phyloP scores from a whole-genome alignment of 2,113 vertebrate genomes.

The Bujurquina vittata region DNA sequence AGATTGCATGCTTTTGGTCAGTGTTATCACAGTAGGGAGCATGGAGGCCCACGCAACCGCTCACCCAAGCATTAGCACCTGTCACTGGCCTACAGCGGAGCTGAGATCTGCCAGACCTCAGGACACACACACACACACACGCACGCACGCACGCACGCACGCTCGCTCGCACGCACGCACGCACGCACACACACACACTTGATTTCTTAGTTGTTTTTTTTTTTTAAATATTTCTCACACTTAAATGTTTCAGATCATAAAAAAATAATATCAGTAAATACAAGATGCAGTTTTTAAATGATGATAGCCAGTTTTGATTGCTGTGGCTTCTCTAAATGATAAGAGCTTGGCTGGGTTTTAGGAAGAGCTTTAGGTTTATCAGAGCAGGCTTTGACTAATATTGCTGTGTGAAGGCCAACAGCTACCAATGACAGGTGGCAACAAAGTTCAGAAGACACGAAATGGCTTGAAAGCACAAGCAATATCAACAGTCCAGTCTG shows the following conservation, averaged over 20 bases:
- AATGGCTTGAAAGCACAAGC: neutral
- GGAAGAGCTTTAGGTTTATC: conserved; percentile 56
- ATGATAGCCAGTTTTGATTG: conserved; percentile 86
- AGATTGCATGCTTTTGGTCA: conserved; percentile 46
- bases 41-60: conserved; percentile 70
- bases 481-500: neutral
- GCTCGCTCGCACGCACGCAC: too few relatives aligned
- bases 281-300: too few relatives aligned
- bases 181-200: neutral
- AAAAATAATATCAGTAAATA: neutral
- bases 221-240: neutral
- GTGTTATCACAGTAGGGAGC: conserved; percentile 67
- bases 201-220: too few relatives aligned
- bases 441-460: neutral
- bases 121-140: neutral
- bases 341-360: conserved; percentile 75
- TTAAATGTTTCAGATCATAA: neutral
- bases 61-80: conserved; percentile 72
- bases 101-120: conserved; percentile 66
- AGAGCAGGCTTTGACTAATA: conserved; percentile 37
- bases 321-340: conserved; percentile 83
- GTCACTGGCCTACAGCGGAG: conserved; percentile 60
- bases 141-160: neutral
- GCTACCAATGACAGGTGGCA: neutral
- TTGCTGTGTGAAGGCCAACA: conserved; percentile 38